A percentile compares a stretch with the other conserved stretches of the same genome.
These are phyloP conservation scores for Phenacoccus solenopsis DNA, from an alignment of 1,140 invertebrate species.

Conservation along the genomic window DNA sequence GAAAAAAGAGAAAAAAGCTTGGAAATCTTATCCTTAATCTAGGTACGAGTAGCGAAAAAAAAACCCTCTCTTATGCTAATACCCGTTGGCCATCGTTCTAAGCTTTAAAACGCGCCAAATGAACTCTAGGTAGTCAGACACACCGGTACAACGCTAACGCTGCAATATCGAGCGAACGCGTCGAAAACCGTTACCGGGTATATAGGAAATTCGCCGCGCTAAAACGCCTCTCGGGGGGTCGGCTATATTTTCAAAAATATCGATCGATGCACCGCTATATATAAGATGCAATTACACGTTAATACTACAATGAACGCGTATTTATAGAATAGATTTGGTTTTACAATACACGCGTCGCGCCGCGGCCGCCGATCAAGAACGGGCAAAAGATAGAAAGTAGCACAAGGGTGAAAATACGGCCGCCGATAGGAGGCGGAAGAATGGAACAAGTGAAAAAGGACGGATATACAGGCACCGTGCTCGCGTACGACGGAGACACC, in stretches of 20 bases:
- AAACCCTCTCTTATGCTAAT: not conserved
- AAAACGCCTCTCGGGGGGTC: not conserved
- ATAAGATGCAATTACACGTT: slow-evolving; percentile 2
- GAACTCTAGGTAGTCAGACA: too few species aligned
- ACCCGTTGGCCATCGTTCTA: too few species aligned
- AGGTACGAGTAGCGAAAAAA: not conserved
- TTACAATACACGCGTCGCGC: slow-evolving; percentile 1
- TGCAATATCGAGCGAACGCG: not conserved
- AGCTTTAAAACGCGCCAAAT: too few species aligned
- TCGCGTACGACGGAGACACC: not conserved
- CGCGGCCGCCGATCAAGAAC: not conserved
- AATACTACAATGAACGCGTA: slow-evolving; percentile 1
- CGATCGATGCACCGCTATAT: not conserved
- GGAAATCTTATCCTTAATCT: too few species aligned
- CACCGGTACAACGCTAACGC: not conserved
- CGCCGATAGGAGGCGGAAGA: not conserved
- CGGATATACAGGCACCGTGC: not conserved
- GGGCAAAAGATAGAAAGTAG: not conserved
- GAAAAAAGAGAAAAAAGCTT: not conserved
- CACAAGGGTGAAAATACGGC: slow-evolving; percentile 1
- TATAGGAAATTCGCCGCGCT: not conserved
- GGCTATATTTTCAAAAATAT: not conserved
- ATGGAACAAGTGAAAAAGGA: not conserved
- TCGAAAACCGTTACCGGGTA: too few species aligned
- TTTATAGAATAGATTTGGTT: not conserved